These are phyloP conservation scores for Tetrao urogallus DNA, from an alignment of 2,113 vertebrate species.

Conservation along the genomic window DNA sequence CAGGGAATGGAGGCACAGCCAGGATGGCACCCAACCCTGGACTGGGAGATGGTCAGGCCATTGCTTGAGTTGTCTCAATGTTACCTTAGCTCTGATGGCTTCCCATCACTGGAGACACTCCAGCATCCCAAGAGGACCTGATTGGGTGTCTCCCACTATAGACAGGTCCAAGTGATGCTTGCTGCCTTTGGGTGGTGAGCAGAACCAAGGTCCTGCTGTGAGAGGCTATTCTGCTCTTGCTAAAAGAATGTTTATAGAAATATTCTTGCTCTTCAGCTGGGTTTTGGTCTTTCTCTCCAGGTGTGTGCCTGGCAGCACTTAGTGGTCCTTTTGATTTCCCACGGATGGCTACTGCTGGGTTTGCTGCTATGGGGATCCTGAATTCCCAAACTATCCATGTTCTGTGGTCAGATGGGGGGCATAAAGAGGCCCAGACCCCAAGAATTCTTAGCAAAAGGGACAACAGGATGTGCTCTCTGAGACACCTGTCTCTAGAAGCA, in stretches of 20 bases:
- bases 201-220: neutral
- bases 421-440: fast-evolving
- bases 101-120: too few relatives aligned
- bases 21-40: neutral
- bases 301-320: neutral
- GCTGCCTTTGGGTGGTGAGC: neutral
- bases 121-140: neutral
- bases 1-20: neutral
- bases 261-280: neutral
- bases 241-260: neutral
- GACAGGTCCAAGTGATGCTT: neutral
- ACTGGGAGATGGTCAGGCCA: neutral
- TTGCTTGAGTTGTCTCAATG: neutral
- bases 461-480: neutral
- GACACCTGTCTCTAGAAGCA: neutral
- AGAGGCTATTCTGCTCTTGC: neutral
- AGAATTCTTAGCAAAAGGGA: fast-evolving
- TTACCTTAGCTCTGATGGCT: neutral
- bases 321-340: neutral
- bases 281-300: neutral
- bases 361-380: fast-evolving
- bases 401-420: neutral
- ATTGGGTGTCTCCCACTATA: neutral
- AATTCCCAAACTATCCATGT: fast-evolving
- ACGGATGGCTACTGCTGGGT: fast-evolving